Conservation (phyloP, 2,888 invertebrate genomes). For the Erynnis tages region DNA sequence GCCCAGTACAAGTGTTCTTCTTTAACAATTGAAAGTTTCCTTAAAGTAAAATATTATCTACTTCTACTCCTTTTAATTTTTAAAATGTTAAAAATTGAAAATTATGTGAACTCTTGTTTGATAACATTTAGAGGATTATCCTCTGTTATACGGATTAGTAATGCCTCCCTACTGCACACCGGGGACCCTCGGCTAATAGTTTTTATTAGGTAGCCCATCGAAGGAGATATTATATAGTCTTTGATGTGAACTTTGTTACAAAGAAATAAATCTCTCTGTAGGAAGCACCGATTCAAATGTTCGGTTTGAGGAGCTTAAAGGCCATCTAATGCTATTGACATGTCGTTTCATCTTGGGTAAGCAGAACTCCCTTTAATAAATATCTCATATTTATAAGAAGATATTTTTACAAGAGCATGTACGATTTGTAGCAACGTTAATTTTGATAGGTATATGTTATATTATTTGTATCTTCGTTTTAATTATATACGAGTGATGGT, state of each 20-base stretch:
- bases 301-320: slow-evolving; percentile 38
- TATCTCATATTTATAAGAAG: slow-evolving; percentile 11
- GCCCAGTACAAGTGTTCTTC: no score
- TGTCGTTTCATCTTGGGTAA: slow-evolving; percentile 46
- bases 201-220: slow-evolving; percentile 45
- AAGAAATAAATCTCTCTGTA: slow-evolving; percentile 44
- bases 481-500: no score
- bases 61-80: no score
- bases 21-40: no score
- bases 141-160: not conserved
- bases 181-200: slow-evolving; percentile 61
- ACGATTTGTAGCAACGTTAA: no score
- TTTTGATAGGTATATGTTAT: no score
- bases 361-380: slow-evolving; percentile 15
- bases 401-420: slow-evolving; percentile 4
- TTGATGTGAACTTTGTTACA: slow-evolving; percentile 47
- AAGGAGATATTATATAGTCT: slow-evolving; percentile 38
- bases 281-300: slow-evolving; percentile 38
- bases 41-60: no score
- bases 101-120: not conserved
- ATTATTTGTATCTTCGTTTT: no score
- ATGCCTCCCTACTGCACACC: slow-evolving; percentile 40
- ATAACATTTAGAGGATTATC: slow-evolving; percentile 4
- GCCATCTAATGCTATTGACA: slow-evolving; percentile 63
- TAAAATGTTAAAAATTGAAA: no score